phyloP scores from a whole-genome alignment of 2,888 invertebrate genomes.

The Lepas anatifera region DNA sequence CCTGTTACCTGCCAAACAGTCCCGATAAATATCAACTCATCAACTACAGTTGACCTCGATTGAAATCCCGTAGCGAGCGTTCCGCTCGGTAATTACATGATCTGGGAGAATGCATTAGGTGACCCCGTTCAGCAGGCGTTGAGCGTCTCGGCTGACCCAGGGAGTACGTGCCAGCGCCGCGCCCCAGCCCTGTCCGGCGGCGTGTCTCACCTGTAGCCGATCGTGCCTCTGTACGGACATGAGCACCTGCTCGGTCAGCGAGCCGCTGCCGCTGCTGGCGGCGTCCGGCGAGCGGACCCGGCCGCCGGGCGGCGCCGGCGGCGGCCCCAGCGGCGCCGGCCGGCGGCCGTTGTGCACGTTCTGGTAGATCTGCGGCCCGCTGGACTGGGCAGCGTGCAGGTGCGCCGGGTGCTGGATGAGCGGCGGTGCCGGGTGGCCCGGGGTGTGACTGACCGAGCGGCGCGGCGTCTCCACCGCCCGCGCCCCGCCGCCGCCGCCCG shows the following conservation, averaged over 20 bases:
- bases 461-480: constrained; percentile 32
- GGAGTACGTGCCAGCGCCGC: no score
- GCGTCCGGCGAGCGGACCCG: constrained; percentile 7
- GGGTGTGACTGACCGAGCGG: constrained; percentile 30
- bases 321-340: neutral
- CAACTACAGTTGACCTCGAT: no score
- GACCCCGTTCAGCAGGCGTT: neutral
- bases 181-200: no score
- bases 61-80: no score
- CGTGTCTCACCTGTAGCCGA: neutral
- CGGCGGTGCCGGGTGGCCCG: constrained; percentile 25
- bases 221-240: constrained; percentile 15
- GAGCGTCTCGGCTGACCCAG: no score
- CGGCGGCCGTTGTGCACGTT: constrained; percentile 10
- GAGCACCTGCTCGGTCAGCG: constrained; percentile 14
- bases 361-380: constrained; percentile 19
- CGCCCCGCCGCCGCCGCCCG: constrained; percentile 30
- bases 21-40: no score
- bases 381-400: constrained; percentile 26
- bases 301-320: neutral
- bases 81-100: no score
- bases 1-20: no score
- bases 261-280: neutral
- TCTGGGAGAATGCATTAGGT: no score
- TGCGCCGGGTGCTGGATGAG: constrained; percentile 15